phyloP scores from a whole-genome alignment of 2,888 invertebrate genomes.

The Ectropis crepuscularia region DNA sequence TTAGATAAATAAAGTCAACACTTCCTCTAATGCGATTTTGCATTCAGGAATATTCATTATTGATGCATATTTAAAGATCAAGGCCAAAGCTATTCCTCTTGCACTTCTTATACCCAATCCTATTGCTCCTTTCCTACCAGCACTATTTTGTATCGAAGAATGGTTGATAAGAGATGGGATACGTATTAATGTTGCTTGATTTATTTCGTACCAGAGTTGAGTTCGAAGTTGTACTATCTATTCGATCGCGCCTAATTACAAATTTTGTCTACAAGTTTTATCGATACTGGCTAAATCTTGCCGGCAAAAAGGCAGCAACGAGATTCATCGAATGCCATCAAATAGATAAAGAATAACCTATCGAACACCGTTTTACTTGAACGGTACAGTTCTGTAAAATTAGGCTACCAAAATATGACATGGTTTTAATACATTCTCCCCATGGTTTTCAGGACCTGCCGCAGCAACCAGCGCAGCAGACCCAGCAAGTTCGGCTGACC shows the following conservation, averaged over 20 bases:
- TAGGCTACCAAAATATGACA: background rate
- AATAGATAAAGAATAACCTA: too few relatives aligned
- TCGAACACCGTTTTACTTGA: too few relatives aligned
- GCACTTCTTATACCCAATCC: conserved; percentile 38
- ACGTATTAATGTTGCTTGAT: background rate
- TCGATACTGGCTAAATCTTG: too few relatives aligned
- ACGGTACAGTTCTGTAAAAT: background rate
- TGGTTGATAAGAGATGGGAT: conserved; percentile 2
- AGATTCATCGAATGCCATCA: too few relatives aligned
- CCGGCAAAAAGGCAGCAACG: too few relatives aligned
- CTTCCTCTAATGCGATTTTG: conserved; percentile 3
- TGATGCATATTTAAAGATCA: conserved; percentile 44
- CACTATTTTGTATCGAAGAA: conserved; percentile 7
- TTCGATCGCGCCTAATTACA: too few relatives aligned
- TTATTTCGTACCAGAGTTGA: background rate
- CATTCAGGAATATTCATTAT: conserved; percentile 31
- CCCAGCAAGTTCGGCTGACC: conserved; percentile 45
- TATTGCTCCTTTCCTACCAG: conserved; percentile 52
- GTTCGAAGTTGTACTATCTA: background rate
- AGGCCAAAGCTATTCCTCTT: conserved; percentile 63
- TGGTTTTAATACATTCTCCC: conserved; percentile 43
- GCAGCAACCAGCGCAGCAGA: conserved; percentile 50
- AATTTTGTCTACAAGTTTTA: too few relatives aligned
- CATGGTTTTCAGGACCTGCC: conserved; percentile 67
- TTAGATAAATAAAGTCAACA: conserved; percentile 17